Conservation (phyloP, 2,888 invertebrate species). For the Toxonevra muliebris region DNA sequence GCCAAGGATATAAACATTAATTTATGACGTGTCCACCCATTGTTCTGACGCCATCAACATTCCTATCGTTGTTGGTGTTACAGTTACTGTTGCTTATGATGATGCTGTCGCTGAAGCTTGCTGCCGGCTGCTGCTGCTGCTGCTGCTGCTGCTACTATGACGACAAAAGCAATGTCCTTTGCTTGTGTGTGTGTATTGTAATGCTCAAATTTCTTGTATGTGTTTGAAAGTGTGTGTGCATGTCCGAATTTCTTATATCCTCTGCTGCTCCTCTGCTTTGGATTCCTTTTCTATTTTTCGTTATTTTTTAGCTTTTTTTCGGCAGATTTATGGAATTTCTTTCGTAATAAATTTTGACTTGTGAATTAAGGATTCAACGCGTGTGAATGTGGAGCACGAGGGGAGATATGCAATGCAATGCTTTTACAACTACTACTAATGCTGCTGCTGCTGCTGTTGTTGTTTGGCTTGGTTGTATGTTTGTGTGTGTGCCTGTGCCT, state of each 20-base stretch:
- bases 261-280: neutral
- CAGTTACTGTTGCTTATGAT: neutral
- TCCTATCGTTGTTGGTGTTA: neutral
- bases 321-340: constrained; percentile 38
- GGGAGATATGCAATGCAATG: neutral
- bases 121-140: neutral
- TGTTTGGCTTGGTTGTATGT: constrained; percentile 5
- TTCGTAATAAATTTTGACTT: constrained; percentile 39
- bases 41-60: constrained; percentile 24
- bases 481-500: constrained; percentile 1
- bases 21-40: constrained; percentile 25
- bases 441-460: neutral
- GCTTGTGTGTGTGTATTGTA: neutral
- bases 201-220: neutral
- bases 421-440: neutral
- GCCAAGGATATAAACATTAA: constrained; percentile 23
- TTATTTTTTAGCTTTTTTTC: neutral
- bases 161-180: neutral
- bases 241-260: constrained; percentile 17
- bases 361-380: constrained; percentile 27
- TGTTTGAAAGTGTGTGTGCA: too few species aligned
- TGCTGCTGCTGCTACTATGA: neutral
- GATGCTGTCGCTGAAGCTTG: neutral
- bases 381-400: constrained; percentile 5
- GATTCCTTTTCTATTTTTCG: neutral